These are phyloP conservation scores for Mustelus asterias DNA, from an alignment of 2,113 vertebrate species.

Conservation along the genomic window DNA sequence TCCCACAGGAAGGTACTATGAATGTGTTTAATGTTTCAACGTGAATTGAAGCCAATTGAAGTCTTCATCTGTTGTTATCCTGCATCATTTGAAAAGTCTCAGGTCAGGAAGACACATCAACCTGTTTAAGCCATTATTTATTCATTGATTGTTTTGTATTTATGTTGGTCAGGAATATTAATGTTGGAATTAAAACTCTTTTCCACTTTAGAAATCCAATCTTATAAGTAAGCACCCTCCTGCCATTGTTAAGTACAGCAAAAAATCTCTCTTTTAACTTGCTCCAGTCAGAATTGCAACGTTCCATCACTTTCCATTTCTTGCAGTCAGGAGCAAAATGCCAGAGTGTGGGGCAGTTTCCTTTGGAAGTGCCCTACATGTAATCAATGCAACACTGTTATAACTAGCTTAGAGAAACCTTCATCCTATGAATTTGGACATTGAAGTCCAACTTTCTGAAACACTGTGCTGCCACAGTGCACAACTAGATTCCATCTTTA, in stretches of 20 bases:
- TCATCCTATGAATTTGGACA: background rate
- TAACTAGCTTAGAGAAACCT: background rate
- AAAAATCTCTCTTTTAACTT: background rate
- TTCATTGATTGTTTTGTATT: background rate
- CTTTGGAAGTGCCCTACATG: background rate
- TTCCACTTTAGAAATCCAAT: background rate
- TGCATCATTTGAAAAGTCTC: background rate
- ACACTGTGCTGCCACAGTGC: background rate
- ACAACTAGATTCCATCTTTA: background rate
- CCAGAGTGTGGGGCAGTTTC: background rate
- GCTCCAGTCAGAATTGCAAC: background rate
- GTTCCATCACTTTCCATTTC: background rate
- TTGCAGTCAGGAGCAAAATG: background rate
- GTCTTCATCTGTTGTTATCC: background rate
- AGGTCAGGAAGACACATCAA: background rate
- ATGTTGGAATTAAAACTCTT: background rate
- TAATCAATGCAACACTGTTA: background rate
- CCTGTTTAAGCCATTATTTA: background rate
- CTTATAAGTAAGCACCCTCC: background rate
- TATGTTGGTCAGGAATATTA: background rate
- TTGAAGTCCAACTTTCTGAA: background rate
- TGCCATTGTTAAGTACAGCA: background rate
- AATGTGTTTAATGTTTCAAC: background rate
- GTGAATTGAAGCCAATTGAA: background rate
- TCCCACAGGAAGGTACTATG: background rate